Conservation (phyloP, 2,888 invertebrate species). For the Spatulosminthurus flaviceps region DNA sequence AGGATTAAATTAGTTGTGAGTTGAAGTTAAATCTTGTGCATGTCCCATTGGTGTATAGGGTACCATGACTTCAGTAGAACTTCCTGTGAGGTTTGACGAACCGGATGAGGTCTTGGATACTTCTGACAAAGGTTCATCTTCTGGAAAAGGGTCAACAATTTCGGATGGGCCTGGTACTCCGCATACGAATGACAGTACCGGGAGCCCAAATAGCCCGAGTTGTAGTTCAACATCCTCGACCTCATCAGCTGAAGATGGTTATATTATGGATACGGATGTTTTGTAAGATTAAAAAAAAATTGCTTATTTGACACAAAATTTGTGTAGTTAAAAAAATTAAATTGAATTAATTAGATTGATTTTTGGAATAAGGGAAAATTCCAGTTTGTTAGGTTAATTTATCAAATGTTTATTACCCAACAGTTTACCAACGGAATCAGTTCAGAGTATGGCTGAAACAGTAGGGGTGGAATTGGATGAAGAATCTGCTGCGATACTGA, state of each 20-base stretch:
- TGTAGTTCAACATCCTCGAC: neutral
- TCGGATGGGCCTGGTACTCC: neutral
- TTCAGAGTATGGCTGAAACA: conserved; percentile 54
- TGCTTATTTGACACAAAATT: no score
- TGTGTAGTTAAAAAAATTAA: no score
- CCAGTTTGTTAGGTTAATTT: conserved; percentile 6
- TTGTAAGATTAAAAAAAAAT: conserved; percentile 40
- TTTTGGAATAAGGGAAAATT: neutral
- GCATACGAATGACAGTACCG: neutral
- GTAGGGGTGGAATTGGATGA: conserved; percentile 55
- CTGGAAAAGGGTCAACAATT: neutral
- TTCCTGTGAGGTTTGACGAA: neutral
- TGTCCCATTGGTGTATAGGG: neutral
- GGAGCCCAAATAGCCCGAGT: neutral
- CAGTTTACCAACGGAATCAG: conserved; percentile 50
- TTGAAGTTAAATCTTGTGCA: neutral
- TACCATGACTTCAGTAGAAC: conserved; percentile 1
- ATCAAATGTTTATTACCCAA: neutral
- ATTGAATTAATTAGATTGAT: no score
- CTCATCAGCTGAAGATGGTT: neutral
- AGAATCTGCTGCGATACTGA: conserved; percentile 49
- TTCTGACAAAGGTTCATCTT: conserved; percentile 7
- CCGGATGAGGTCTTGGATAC: neutral
- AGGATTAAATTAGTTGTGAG: neutral
- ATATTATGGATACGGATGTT: conserved; percentile 26